These are phyloP conservation scores for Theonella swinhoei DNA, from an alignment of 37 sponge, comb jelly and placozoan species.

Conservation along the genomic window DNA sequence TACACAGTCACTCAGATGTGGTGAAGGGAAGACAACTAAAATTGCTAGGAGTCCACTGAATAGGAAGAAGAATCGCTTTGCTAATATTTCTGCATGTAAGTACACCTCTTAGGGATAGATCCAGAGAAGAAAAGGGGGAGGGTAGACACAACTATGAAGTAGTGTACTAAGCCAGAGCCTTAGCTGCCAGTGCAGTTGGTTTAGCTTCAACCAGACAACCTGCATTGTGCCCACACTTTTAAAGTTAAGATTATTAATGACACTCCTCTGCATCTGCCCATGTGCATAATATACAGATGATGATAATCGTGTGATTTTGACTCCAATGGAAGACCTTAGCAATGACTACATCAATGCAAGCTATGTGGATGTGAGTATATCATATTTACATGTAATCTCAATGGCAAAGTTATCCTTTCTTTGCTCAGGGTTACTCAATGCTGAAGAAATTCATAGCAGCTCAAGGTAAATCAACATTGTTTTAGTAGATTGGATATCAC, in stretches of 20 bases:
- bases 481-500: not conserved
- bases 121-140: not conserved
- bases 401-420: not conserved
- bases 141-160: too few relatives aligned
- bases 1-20: not conserved
- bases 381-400: too few relatives aligned
- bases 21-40: not conserved
- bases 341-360: slow-evolving; percentile 68
- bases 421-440: slow-evolving; percentile 23
- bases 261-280: not conserved
- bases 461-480: slow-evolving; percentile 37
- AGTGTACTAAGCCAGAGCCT: too few relatives aligned
- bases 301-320: slow-evolving; percentile 32
- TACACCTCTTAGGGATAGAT: not conserved
- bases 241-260: too few relatives aligned
- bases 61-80: slow-evolving; percentile 38
- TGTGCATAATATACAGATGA: slow-evolving; percentile 49
- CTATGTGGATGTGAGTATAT: slow-evolving; percentile 60
- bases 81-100: slow-evolving; percentile 51
- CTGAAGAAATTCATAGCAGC: slow-evolving; percentile 63
- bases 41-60: slow-evolving; percentile 21
- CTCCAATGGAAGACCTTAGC: slow-evolving; percentile 3
- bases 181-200: too few relatives aligned
- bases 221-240: too few relatives aligned
- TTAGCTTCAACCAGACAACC: too few relatives aligned